Percentiles rank a stretch among this genome's conserved stretches.
Conservation (phyloP, 1,140 invertebrate species). For the Branchinecta lindahli region DNA sequence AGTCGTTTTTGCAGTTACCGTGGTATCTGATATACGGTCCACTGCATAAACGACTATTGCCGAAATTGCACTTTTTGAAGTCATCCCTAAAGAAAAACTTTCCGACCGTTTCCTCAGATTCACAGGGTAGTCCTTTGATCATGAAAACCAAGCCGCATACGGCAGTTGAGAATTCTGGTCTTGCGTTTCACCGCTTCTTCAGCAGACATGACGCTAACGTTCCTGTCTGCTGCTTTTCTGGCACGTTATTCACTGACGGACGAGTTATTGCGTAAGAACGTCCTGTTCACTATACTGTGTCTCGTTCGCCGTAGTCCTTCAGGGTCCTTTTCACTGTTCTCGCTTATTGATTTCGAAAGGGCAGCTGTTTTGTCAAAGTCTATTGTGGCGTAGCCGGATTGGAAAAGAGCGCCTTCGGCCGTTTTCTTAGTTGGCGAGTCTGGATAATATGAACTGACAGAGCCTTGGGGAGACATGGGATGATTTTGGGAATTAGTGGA, state of each 20-base stretch:
- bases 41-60: too few species aligned
- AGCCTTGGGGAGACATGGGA: conserved; percentile 29
- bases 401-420: conserved; percentile 25
- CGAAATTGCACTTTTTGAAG: too few species aligned
- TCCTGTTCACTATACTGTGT: conserved; percentile 26
- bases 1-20: too few species aligned
- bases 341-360: conserved; percentile 35
- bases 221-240: too few species aligned
- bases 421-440: conserved; percentile 25
- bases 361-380: conserved; percentile 85
- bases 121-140: too few species aligned
- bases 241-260: conserved; percentile 19
- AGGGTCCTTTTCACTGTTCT: background rate
- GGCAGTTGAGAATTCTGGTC: too few species aligned
- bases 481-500: conserved; percentile 24
- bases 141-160: too few species aligned
- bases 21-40: too few species aligned
- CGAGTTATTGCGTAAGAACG: conserved; percentile 18
- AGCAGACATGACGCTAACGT: too few species aligned
- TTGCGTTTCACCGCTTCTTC: too few species aligned
- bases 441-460: conserved; percentile 25
- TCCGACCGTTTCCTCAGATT: too few species aligned
- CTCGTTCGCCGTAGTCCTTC: conserved; percentile 32
- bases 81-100: too few species aligned
- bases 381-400: conserved; percentile 73